Base-by-base conservation (phyloP, 2,888 invertebrate species). In the Oscheius sp. region DNA sequence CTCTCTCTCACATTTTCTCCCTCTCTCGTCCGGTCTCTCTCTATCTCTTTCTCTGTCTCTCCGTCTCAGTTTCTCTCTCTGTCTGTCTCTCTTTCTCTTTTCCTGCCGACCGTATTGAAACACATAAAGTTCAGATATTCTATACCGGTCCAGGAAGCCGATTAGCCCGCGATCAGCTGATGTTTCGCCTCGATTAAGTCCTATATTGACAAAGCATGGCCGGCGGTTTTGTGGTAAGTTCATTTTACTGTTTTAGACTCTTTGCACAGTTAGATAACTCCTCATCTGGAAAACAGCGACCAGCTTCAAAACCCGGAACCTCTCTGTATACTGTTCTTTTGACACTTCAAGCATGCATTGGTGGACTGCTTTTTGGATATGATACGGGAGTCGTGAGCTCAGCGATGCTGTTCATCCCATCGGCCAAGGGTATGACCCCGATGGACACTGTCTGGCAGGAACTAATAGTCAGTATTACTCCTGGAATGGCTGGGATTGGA, bases 351-450 rank as follows among this genome's bases (percentile, higher is more conserved):
- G 83, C 87, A 7, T 86, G 86, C 47, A 82, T 86, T 48, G 86
- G 86, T 7, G 88, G 88, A 2, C 81, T 88, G n/a, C 76, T 88
- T 10, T 92, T 92, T 85, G 92, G 92, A n/a, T 92, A 92, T 86
- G 92, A 92, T 83, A 92, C 92, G 0, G 92, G 92, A 5, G 91
- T 92, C 37, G 90, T 92, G 1, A 92, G 92, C 0, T 91, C 91
- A 37, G 87, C 87, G 3, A 85, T 87, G 86, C 74, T 87, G 0
- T 88, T 82, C 65, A 75, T 88, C 35, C 84, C 83, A 5, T 74
- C 83, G 37, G 80, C 79, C 33, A 62, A 76, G 0, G 79, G 82
- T 7, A 74, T 87, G 73, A 80, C 81, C 13, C 83, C 83, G 1
- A 71, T 87, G 79, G 58, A 76, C 47, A 81, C 79, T 10, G 62